Base-by-base conservation (phyloP, 1,140 invertebrate species). In the Formica exsecta region DNA sequence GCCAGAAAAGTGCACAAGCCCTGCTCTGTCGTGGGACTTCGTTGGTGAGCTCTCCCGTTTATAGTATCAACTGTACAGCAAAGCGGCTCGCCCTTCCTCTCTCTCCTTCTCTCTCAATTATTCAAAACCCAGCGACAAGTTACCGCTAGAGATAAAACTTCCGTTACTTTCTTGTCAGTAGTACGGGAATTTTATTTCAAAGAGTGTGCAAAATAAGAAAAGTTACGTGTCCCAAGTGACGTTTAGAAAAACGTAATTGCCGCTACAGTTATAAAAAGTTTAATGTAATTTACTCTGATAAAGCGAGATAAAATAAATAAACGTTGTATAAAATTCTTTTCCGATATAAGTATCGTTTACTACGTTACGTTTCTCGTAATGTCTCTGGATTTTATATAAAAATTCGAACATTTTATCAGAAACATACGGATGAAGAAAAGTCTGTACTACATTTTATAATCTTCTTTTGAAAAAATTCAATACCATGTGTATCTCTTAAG, bases 1-100 rank as follows among this genome's bases (percentile, higher is more conserved):
- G 77, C 85, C 88, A 92, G 87, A 92, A 90, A 92, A 90, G 85
- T 86, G 89, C 87, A 77, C 38, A 32, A 83, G 86, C 71, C 68
- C 85, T 51, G 89, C 6, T 4, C 77, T 65, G 48, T 86, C 54
- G 57, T 59, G 70, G 66, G 62, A 74, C 59, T 70, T 81, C 5
- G n/a, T 61, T 29, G 29, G 36, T 54, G 65, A 70, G 74, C 86
- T 87, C 85, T 89, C 84, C 86, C 65, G 25, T 75, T 70, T 83
- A 54, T 44, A 68, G 41, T 38, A 13, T 32, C 64, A 54, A 13
- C 29, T 61, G 71, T 59, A 75, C 48, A n/a, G 57, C 59, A 44
- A 76, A 59, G 36, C 48, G 7, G 38, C 25, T 62, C 36, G 54
- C 36, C 22, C 38, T 29, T 48, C 13, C 41, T 41, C 41, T 41